Conservation (phyloP, 2,797 vertebrate genomes). For the Kryptopterus vitreolus region DNA sequence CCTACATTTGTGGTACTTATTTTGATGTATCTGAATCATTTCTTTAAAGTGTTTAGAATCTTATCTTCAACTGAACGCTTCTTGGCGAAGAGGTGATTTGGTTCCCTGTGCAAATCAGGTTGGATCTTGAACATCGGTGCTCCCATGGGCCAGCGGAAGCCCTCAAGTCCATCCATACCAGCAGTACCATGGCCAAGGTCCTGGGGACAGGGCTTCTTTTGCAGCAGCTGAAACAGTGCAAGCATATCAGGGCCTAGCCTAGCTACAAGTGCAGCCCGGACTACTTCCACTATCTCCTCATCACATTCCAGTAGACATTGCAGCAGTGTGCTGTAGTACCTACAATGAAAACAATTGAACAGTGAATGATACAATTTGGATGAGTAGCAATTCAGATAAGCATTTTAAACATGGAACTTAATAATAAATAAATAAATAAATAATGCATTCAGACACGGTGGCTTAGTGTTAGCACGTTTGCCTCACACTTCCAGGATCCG, state of each 20-base stretch:
- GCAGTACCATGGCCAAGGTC: constrained; percentile 51
- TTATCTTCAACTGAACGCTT: constrained; percentile 76
- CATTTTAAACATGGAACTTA: no score
- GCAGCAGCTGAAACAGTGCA: constrained; percentile 87
- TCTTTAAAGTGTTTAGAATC: constrained; percentile 14
- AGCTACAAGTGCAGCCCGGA: constrained; percentile 82
- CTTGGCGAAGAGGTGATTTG: constrained; percentile 75
- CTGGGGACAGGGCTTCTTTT: constrained; percentile 81
- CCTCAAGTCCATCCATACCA: constrained; percentile 67
- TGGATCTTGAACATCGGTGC: constrained; percentile 89
- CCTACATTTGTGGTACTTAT: neutral
- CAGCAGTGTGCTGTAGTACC: constrained; percentile 92
- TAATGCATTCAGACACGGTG: no score
- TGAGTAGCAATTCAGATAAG: no score
- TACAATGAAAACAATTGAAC: constrained; percentile 52
- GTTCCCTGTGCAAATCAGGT: constrained; percentile 80
- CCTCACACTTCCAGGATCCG: no score
- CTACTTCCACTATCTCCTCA: constrained; percentile 81
- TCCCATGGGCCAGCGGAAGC: constrained; percentile 76
- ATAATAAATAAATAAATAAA: no score
- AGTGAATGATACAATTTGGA: neutral
- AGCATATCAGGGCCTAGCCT: constrained; percentile 89
- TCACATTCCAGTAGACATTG: constrained; percentile 86
- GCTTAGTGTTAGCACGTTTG: no score
- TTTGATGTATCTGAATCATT: neutral